Evolutionary conservation across 2,888 invertebrate genomes (phyloP).

Genomic region (Halocaridina rubra): DNA sequence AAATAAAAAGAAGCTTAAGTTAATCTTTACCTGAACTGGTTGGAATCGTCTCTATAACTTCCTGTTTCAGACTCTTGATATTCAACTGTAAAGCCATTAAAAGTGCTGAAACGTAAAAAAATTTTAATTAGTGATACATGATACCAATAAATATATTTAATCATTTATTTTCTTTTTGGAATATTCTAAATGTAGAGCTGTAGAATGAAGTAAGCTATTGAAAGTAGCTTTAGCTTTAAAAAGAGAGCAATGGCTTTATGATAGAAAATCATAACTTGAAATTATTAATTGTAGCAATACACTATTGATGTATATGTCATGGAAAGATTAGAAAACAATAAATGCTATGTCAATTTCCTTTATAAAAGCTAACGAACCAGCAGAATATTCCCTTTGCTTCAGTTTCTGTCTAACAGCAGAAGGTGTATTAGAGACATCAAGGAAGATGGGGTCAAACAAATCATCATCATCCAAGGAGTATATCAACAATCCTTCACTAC

Average conservation of each 20-base stretch:
- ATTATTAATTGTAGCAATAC: no score
- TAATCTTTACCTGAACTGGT: conserved; percentile 77
- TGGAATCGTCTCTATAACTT: conserved; percentile 86
- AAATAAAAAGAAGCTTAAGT: background rate
- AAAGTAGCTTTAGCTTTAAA: no score
- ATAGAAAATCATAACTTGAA: no score
- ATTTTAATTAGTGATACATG: no score
- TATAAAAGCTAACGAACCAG: conserved; percentile 70
- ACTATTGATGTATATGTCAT: no score
- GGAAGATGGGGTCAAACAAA: conserved; percentile 92
- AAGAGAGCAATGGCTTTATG: no score
- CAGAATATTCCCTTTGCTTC: conserved; percentile 74
- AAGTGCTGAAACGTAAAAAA: conserved; percentile 74
- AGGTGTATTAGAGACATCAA: conserved; percentile 88
- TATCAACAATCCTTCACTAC: conserved; percentile 93
- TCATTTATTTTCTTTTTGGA: no score
- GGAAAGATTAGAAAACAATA: no score
- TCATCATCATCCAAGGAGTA: conserved; percentile 84
- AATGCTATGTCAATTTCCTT: no score
- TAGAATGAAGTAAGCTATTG: no score
- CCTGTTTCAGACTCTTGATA: conserved; percentile 79
- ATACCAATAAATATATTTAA: no score
- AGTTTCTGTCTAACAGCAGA: conserved; percentile 75
- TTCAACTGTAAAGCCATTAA: conserved; percentile 88
- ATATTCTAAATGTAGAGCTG: no score